Percentiles rank a stretch among this genome's conserved stretches.
phyloP scores from a whole-genome alignment of 1,140 invertebrate species.

The Thalassaphorura encarpata region DNA sequence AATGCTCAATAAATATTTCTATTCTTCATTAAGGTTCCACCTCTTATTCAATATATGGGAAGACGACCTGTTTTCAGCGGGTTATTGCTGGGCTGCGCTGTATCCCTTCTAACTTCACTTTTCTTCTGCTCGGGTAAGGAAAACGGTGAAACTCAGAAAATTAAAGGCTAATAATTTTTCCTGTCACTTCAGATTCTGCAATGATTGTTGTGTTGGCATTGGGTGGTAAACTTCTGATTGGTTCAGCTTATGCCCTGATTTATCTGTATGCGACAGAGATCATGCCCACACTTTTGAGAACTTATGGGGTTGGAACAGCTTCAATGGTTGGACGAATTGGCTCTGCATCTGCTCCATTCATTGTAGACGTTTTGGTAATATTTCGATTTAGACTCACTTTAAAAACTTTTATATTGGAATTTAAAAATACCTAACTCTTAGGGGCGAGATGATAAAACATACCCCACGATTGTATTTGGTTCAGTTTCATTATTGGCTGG shows the following conservation, averaged over 20 bases:
- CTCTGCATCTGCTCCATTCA: conserved; percentile 38
- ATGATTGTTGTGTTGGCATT: conserved; percentile 34
- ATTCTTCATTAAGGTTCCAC: too few species aligned
- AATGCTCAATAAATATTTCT: too few species aligned
- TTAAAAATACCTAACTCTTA: too few species aligned
- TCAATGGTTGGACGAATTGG: conserved; percentile 39
- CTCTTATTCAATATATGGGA: conserved; percentile 26
- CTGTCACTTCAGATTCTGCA: conserved; percentile 13
- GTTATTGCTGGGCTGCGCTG: conserved; percentile 20
- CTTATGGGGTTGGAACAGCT: conserved; percentile 38
- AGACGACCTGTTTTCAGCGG: conserved; percentile 28
- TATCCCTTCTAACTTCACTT: conserved; percentile 18
- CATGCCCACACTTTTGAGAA: conserved; percentile 41
- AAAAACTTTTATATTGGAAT: too few species aligned
- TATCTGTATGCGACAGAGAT: conserved; percentile 44
- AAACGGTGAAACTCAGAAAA: not conserved
- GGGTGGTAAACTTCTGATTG: conserved; percentile 40
- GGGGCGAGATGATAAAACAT: conserved; percentile 26
- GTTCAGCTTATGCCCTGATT: conserved; percentile 39
- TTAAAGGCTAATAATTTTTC: not conserved
- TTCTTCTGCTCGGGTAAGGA: conserved; percentile 2
- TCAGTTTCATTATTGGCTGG: conserved; percentile 35
- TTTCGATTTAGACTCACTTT: too few species aligned
- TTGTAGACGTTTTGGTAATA: conserved; percentile 31
- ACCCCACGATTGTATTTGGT: conserved; percentile 38